Evolutionary conservation across 2,113 vertebrate species (phyloP).

Genomic region (Larimichthys polyactis): DNA sequence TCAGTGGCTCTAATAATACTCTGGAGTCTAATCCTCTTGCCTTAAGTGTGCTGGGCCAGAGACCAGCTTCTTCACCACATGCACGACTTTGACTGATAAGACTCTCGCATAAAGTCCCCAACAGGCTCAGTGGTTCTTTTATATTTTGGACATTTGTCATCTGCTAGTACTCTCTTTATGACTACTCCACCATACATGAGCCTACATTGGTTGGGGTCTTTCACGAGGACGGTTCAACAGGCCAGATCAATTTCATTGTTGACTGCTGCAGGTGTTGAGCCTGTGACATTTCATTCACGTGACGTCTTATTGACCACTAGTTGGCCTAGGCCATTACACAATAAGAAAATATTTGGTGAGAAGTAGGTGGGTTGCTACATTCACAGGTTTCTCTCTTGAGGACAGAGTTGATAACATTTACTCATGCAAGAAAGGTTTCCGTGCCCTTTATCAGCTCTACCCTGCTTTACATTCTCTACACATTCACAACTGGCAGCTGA

Average conservation of each 20-base stretch:
- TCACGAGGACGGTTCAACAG: background rate
- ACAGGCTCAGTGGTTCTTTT: constrained; percentile 4
- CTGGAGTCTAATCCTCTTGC: constrained; percentile 87
- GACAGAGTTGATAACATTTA: constrained; percentile 41
- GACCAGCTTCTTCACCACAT: constrained; percentile 68
- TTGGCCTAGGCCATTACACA: constrained; percentile 2
- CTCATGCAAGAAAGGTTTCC: constrained; percentile 19
- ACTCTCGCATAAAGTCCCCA: constrained; percentile 42
- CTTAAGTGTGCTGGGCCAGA: constrained; percentile 83
- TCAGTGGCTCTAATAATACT: constrained; percentile 89
- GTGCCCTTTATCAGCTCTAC: constrained; percentile 6
- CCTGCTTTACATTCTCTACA: constrained; percentile 26
- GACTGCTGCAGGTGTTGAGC: background rate
- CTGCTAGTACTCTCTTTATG: background rate
- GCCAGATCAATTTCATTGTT: background rate
- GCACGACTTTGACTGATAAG: constrained; percentile 62
- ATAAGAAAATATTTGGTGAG: constrained; percentile 18
- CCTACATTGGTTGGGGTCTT: background rate
- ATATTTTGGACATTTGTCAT: constrained; percentile 1
- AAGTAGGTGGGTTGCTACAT: background rate
- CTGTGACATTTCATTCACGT: constrained; percentile 21
- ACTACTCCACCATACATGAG: background rate
- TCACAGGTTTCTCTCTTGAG: constrained; percentile 25
- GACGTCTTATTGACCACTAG: constrained; percentile 15
- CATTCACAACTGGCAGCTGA: constrained; percentile 43